A percentile compares a stretch with the other conserved stretches of the same genome.
Conservation (phyloP, 2,113 vertebrate genomes). For the Tapirus terrestris region DNA sequence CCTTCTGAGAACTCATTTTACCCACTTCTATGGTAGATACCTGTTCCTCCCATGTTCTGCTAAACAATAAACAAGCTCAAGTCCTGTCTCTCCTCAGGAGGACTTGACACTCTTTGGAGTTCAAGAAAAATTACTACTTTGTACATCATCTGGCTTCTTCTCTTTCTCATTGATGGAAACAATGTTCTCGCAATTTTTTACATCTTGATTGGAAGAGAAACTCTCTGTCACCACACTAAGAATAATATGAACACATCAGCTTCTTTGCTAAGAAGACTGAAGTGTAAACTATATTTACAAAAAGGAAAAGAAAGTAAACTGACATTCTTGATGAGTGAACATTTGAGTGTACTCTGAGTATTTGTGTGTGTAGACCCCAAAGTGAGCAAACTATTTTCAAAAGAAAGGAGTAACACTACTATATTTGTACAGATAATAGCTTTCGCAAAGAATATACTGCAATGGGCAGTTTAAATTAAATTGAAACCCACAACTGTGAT, state of each 20-base stretch:
- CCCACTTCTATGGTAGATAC: neutral
- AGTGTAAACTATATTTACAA: neutral
- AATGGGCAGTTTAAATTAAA: neutral
- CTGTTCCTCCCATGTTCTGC: neutral
- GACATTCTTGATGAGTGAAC: neutral
- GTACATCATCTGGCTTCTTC: neutral
- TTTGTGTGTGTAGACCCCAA: neutral
- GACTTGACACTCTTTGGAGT: neutral
- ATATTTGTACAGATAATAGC: neutral
- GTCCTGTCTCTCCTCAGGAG: neutral
- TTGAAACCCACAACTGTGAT: neutral
- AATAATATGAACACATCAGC: neutral
- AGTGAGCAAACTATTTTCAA: neutral
- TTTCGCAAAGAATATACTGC: neutral
- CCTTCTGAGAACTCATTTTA: neutral
- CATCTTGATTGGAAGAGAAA: neutral
- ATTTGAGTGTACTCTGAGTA: neutral
- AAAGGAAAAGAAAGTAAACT: slow-evolving; percentile 11
- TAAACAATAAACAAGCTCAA: neutral
- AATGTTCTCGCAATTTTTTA: neutral
- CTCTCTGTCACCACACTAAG: neutral
- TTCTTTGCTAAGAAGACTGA: neutral
- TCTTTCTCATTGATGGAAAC: neutral
- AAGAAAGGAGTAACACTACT: neutral
- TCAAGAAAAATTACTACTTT: neutral